Evolutionary conservation across 2,888 invertebrate genomes (phyloP), one percentile per base, ranked within the genome.

Genomic region (Sesia bembeciformis): DNA sequence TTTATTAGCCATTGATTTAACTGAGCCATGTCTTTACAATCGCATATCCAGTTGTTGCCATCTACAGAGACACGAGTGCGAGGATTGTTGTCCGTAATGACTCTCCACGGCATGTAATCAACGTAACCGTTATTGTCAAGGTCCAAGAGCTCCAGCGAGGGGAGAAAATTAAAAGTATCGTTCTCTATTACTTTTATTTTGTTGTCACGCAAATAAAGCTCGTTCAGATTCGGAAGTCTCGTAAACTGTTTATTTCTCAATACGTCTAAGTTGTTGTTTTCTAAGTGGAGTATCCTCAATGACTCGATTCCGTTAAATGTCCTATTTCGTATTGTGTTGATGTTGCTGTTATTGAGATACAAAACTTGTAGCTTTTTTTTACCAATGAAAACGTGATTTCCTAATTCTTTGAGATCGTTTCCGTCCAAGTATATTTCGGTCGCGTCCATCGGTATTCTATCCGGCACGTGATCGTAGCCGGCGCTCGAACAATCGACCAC

Each of bases 381-480:
- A 59, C 95, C 96, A 76, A 96, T 94, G 84, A 97, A 96, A 74
- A 94, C 94, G 90, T 96, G 95, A 86, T 94, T 94, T 69, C 94
- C 93, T 62, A 97, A 91, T 71, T 94, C 93, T 64, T 93, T 93
- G 60, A 96, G 91, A 76, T 94, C 90, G 81, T 96, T 95, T 60
- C 95, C 96, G 80, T 96, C 95, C 70, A 96, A 90, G 84, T 95
- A 95, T 70, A 96, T 93, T 86, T 95, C 95, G 66, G 96, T 96
- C 66, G 96, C 95, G 84, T 96, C 96, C 95, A 96, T 96, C 58
- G 96, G 96, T 70, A 97, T 93, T 75, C 93, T 92, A 64, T 93
- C 92, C 52, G 96, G 95, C 60, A 96, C 94, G 77, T 90, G 90
- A 72, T 92, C 93, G 84, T 94, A 94, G 62, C 92, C 93, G 64